These are phyloP conservation scores for Bos taurus DNA, from an alignment of 2,113 vertebrate species.

Conservation along the genomic window ARS-UCD2.0 NC_037332.1:101880001-101880500, in stretches of 20 bases:
- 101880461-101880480: neutral
- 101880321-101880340: neutral
- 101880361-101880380: neutral
- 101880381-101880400: neutral
- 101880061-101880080: neutral
- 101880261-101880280: neutral
- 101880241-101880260: neutral
- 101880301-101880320: neutral
- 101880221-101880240: neutral
- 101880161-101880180: neutral
- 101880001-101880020: neutral
- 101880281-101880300: neutral
- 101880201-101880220: neutral
- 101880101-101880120: neutral
- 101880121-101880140: neutral
- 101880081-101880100: neutral
- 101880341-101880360: neutral
- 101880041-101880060: neutral
- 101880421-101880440: neutral
- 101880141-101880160: neutral
- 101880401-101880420: neutral
- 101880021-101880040: neutral
- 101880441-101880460: fast-evolving
- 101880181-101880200: neutral
- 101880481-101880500: neutral